Percentiles rank a stretch among this genome's conserved stretches.
Evolutionary conservation across 92 coral and sea anemone species (phyloP).

Genomic region (Parazoanthus atlanticus): DNA sequence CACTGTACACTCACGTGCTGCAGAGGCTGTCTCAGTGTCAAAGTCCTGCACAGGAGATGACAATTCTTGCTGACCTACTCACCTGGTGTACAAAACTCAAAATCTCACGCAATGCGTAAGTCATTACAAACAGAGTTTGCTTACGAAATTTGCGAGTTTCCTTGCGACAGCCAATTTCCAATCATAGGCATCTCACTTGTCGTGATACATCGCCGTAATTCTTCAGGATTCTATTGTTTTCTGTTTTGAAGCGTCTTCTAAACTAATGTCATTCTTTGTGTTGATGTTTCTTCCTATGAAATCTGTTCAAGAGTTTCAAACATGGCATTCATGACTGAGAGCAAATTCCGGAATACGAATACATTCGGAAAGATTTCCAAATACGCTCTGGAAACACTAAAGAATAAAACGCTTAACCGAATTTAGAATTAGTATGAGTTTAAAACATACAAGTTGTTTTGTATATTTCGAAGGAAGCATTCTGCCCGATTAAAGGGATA

Average conservation of each 20-base stretch:
- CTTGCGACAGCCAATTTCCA: background rate
- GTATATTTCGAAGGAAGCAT: too few relatives aligned
- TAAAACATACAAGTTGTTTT: too few relatives aligned
- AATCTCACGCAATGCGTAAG: slow-evolving; percentile 49
- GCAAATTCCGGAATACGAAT: too few relatives aligned
- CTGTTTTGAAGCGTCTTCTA: too few relatives aligned
- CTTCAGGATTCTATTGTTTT: too few relatives aligned
- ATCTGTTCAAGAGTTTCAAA: too few relatives aligned
- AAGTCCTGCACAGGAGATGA: slow-evolving; percentile 81
- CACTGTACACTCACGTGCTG: slow-evolving; percentile 87
- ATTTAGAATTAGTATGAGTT: too few relatives aligned
- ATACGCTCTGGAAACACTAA: background rate
- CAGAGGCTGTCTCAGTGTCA: slow-evolving; percentile 76
- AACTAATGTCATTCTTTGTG: too few relatives aligned
- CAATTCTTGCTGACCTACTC: slow-evolving; percentile 70
- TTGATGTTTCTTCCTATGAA: too few relatives aligned
- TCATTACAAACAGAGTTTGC: background rate
- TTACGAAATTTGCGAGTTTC: background rate
- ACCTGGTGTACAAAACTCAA: slow-evolving; percentile 82
- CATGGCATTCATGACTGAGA: too few relatives aligned
- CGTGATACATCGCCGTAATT: background rate
- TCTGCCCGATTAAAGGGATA: too few relatives aligned
- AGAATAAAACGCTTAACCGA: too few relatives aligned
- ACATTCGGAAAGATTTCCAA: background rate
- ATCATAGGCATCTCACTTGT: background rate